Evolutionary conservation across 2,797 vertebrate genomes (phyloP), one percentile per base, ranked within the genome.

Genomic region (Merluccius polli): DNA sequence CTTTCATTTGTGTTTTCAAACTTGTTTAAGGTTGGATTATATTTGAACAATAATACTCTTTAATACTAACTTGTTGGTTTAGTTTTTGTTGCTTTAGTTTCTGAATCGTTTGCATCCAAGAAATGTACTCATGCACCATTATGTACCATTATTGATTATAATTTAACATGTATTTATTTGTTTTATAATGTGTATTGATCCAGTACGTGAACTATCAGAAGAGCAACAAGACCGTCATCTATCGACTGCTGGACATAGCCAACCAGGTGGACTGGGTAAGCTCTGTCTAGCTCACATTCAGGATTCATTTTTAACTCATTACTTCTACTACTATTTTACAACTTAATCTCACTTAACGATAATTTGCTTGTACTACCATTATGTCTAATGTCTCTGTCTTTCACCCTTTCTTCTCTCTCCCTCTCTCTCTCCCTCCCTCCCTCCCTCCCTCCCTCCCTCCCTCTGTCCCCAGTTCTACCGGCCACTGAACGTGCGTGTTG

Each of bases 261-360:
- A 94, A 95, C 85, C 94, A 96, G 84, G 92, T 98, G 85, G 96
- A 98, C 68, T 92, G 90, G 85, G 97, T 98, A 77, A 88, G 90
- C 21, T 52, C 44, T 52, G 44, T 16, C 44, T 52, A 3, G 36
- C 36, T 35, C 3, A 35, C 33, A 8, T 38, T 38, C 41, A 44
- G 41, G 1, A 2, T 15, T 15, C 11, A 15, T 1, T 44, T n/a
- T 44, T 13, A 44, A 15, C 41, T 15, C 41, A 16, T 13, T 44
- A 8, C 15, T 16, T 15, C 41, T 44, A 8, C 15, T 16, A 44
- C 41, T 15, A 8, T 44, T 38, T 38, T 1, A 12, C 36, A 38
- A 38, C 36, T 38, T 1, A 44, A 16, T 15, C 41, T 44, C 41
- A 15, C 12, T 44, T 44, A 1, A 44, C 41, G 12, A 2, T 44